A percentile compares a stretch with the other conserved stretches of the same genome.
These are phyloP conservation scores for Zaprionus kolodkinae DNA, from an alignment of 1,140 invertebrate genomes.

Conservation along the genomic window DNA sequence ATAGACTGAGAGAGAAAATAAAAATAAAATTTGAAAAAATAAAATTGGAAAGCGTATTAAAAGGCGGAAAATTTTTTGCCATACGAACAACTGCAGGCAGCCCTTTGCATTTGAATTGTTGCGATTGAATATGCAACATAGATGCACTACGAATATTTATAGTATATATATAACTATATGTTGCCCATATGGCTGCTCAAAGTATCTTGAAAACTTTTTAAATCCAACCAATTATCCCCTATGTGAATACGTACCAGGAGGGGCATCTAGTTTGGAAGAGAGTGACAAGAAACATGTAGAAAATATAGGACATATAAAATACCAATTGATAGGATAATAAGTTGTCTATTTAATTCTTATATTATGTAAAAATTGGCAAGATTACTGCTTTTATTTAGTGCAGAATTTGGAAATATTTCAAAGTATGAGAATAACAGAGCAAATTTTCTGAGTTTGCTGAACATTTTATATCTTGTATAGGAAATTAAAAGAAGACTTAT, in stretches of 20 bases:
- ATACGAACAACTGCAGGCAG: slow-evolving; percentile 17
- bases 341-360: not conserved
- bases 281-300: not conserved
- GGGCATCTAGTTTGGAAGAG: not conserved
- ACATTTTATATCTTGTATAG: no score
- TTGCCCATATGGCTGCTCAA: not conserved
- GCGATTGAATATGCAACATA: slow-evolving; percentile 27
- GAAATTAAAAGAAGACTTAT: no score
- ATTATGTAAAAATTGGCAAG: not conserved
- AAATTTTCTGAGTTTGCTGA: no score
- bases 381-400: no score
- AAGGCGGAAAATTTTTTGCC: slow-evolving; percentile 60
- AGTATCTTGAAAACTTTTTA: slow-evolving; percentile 39
- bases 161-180: not conserved
- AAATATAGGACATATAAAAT: not conserved
- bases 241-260: not conserved
- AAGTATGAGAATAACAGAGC: no score
- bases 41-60: slow-evolving; percentile 59
- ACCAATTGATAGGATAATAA: not conserved
- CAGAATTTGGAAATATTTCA: no score
- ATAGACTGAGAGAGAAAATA: not conserved
- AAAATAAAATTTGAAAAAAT: slow-evolving; percentile 25
- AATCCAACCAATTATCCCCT: slow-evolving; percentile 11
- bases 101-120: slow-evolving; percentile 31
- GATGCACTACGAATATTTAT: not conserved